Conservation (phyloP, 2,888 invertebrate species). For the Andrena trimmerana region DNA sequence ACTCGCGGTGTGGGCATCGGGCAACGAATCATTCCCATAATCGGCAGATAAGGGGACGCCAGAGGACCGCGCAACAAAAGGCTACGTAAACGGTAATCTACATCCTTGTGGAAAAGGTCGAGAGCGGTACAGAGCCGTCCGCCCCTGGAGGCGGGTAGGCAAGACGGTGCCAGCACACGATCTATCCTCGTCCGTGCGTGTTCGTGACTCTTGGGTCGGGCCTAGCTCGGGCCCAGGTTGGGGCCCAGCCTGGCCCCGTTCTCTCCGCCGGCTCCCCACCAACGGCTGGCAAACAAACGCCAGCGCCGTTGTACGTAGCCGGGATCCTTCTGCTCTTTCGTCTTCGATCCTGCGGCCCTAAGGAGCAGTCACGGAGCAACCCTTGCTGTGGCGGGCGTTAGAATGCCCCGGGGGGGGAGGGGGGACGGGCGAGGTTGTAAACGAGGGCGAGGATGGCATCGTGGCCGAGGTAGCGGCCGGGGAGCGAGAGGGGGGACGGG, state of each 20-base stretch:
- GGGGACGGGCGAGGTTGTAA: conserved; percentile 67
- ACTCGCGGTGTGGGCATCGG: conserved; percentile 3
- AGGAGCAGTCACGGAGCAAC: conserved; percentile 79
- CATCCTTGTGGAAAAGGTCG: conserved; percentile 63
- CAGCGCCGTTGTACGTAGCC: conserved; percentile 24
- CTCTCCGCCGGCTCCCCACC: conserved; percentile 51
- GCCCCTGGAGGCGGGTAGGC: conserved; percentile 69
- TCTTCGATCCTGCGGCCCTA: conserved; percentile 69
- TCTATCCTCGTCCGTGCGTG: conserved; percentile 79
- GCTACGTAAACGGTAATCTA: conserved; percentile 61
- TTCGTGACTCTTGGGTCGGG: conserved; percentile 79
- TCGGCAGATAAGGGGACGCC: conserved; percentile 44
- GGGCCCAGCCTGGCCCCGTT: conserved; percentile 45
- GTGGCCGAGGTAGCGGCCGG: conserved; percentile 48
- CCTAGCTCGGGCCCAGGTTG: conserved; percentile 59
- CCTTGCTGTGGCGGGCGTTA: conserved; percentile 74
- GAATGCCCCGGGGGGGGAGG: conserved; percentile 71
- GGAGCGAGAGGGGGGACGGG: conserved; percentile 25
- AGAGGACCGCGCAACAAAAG: conserved; percentile 44
- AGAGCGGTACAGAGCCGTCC: conserved; percentile 50
- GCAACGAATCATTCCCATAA: conserved; percentile 46
- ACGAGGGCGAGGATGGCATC: conserved; percentile 66
- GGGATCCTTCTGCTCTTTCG: conserved; percentile 61
- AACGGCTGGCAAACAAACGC: conserved; percentile 19
- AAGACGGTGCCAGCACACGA: conserved; percentile 66